A percentile compares a stretch with the other conserved stretches of the same genome.
Conservation (phyloP, 2,113 vertebrate species). For the Oryzias curvinotus region DNA sequence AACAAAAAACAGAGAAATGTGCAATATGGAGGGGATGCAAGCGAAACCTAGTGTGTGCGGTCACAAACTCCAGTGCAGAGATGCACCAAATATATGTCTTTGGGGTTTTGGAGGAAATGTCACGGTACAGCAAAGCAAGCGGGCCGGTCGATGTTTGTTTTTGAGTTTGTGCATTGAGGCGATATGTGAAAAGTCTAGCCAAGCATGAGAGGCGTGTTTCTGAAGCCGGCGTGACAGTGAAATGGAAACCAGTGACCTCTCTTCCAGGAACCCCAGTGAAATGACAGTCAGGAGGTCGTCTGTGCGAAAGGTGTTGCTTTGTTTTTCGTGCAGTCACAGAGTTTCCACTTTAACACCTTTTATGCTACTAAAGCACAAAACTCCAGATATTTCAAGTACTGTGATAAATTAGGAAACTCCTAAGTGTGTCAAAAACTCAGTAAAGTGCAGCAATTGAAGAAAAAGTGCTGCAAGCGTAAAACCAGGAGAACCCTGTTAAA, state of each 20-base stretch:
- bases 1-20: not conserved
- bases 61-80: conserved; percentile 5
- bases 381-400: conserved; percentile 2
- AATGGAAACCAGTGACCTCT: conserved; percentile 29
- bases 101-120: conserved; percentile 4
- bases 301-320: not conserved
- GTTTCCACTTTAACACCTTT: not conserved
- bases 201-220: conserved; percentile 4
- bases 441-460: not conserved
- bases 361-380: not conserved
- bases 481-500: not conserved
- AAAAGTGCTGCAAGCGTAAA: not conserved
- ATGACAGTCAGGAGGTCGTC: not conserved
- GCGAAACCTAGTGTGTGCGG: conserved; percentile 37
- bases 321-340: not conserved
- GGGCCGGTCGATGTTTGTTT: not conserved
- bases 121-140: fast-evolving
- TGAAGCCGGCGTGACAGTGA: not conserved
- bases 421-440: conserved; percentile 37
- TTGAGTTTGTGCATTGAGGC: no score
- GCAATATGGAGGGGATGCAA: not conserved
- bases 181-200: conserved; percentile 3
- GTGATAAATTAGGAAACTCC: conserved; percentile 9
- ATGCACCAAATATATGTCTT: not conserved
- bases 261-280: conserved; percentile 15